Percentiles rank a stretch among this genome's conserved stretches.
phyloP scores from a whole-genome alignment of 2,888 invertebrate genomes.

The Ecliptopera silaceata region DNA sequence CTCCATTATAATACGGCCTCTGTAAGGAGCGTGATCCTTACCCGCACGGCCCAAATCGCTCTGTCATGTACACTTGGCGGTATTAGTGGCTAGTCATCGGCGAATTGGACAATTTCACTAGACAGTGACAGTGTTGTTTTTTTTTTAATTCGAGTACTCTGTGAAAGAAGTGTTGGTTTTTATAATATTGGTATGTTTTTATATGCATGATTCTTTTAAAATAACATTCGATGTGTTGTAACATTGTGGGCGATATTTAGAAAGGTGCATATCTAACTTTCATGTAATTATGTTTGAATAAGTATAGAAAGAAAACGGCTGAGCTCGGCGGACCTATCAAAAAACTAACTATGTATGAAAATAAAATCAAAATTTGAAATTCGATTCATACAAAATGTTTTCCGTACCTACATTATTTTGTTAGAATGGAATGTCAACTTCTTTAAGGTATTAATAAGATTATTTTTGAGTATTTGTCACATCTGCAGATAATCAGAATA shows the following conservation, averaged over 20 bases:
- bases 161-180: conserved; percentile 40
- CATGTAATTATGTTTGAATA: background rate
- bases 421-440: too few species aligned
- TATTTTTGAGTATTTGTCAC: too few species aligned
- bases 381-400: background rate
- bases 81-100: conserved; percentile 52
- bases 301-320: background rate
- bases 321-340: too few species aligned
- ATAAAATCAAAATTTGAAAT: background rate
- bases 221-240: background rate
- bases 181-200: conserved; percentile 37
- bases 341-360: too few species aligned
- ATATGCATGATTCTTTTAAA: conserved; percentile 14
- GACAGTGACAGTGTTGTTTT: conserved; percentile 56
- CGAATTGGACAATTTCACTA: conserved; percentile 50
- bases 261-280: background rate
- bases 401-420: too few species aligned
- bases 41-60: conserved; percentile 54
- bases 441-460: too few species aligned
- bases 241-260: conserved; percentile 1
- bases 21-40: conserved; percentile 66
- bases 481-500: too few species aligned
- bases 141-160: conserved; percentile 33
- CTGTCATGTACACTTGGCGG: conserved; percentile 53
- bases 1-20: conserved; percentile 60